Evolutionary conservation across 2,797 vertebrate species (phyloP), one percentile per base, ranked within the genome.

Genomic region (Labroides dimidiatus): DNA sequence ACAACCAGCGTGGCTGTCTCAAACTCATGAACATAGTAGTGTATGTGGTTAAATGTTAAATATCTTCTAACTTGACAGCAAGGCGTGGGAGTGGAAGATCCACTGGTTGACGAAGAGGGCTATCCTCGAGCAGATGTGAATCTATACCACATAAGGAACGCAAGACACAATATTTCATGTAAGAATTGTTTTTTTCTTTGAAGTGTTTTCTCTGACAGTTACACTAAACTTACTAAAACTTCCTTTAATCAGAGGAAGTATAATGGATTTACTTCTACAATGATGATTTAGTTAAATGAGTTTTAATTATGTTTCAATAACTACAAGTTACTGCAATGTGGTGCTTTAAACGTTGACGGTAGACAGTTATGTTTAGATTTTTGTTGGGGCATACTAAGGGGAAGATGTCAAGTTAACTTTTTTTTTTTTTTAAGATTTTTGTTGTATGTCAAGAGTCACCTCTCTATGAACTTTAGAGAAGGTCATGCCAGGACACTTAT

Each of bases 141-240:
- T 68, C 24, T 99, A 37, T 97, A 96, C 82, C 96, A 96, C 90
- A 95, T 99, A 69, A 95, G 96, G 59, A 94, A 92, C 0, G 96
- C 96, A 1, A 94, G 98, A 64, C 96, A 99, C 91, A 96, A 90
- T 63, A 96, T 99, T 55, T 91, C 95, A 72, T 98, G 98, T 98
- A 91, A 96, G 96, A 56, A 65, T 20, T 14, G 10, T 17, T 9
- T 3, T 20, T n/a, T 24, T 21, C 55, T 41, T 64, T 72, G 51
- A 19, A 4, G 16, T 44, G 42, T 30, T 67, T 64, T 68, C 17
- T 47, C 2, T 42, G 42, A 42, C 12, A 33, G 10, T 24, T 13
- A 30, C 39, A n/a, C 21, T 14, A 17, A 14, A 0, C 21, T 4
- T 10, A 7, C 8, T 37, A 54, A 8, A 21, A 39, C 7, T 3